phyloP scores from a whole-genome alignment of 2,113 vertebrate genomes.

The Nycticryphes semicollaris region DNA sequence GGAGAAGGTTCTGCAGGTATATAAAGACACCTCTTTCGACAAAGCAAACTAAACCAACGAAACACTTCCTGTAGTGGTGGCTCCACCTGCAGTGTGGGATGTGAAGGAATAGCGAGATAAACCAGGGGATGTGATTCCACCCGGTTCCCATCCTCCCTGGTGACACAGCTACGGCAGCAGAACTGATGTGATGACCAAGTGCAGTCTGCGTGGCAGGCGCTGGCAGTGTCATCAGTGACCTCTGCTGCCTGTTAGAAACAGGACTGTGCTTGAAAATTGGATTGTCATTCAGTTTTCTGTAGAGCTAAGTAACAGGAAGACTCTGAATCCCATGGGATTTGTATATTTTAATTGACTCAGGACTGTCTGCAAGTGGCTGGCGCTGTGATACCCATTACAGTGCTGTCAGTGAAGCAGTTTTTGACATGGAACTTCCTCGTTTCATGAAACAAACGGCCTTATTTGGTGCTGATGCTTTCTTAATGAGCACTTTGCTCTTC shows the following conservation, averaged over 20 bases:
- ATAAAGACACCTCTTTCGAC: neutral
- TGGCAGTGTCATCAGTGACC: neutral
- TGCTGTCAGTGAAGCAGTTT: neutral
- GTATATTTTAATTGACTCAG: neutral
- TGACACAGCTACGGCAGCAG: neutral
- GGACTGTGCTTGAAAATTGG: neutral
- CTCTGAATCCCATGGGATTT: neutral
- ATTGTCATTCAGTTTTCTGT: neutral
- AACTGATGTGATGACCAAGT: neutral
- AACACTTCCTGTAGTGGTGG: neutral
- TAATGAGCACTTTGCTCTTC: constrained; percentile 3
- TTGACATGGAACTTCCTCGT: neutral
- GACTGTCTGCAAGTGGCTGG: neutral
- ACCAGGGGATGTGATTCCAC: neutral
- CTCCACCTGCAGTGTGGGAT: neutral
- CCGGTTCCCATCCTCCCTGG: neutral
- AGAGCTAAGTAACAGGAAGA: neutral
- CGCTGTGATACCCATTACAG: neutral
- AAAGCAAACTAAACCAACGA: neutral
- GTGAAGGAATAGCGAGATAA: neutral
- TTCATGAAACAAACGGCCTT: neutral
- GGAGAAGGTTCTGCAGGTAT: neutral
- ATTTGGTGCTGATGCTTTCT: neutral
- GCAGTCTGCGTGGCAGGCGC: neutral
- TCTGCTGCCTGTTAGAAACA: neutral